These are phyloP conservation scores for Amazona vittata DNA, from an alignment of 2,113 vertebrate species.

Conservation along the genomic window DNA sequence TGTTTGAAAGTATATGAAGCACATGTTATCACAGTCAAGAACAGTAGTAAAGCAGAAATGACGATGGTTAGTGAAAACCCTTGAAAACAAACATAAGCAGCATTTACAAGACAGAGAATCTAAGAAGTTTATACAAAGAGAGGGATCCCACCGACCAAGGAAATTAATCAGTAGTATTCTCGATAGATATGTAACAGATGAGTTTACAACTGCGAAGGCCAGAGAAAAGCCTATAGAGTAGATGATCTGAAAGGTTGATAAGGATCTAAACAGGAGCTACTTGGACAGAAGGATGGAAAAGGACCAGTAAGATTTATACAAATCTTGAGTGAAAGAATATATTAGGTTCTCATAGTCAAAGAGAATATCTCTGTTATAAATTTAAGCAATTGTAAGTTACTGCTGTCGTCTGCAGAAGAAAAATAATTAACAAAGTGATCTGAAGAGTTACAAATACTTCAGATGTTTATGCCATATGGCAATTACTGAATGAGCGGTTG, in stretches of 20 bases:
- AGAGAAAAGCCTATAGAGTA: background rate
- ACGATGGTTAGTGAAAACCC: background rate
- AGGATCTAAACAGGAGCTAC: background rate
- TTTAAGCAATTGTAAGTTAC: background rate
- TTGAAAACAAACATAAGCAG: background rate
- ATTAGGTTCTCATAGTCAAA: background rate
- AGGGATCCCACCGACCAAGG: background rate
- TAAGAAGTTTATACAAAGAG: background rate
- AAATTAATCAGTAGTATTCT: accelerated
- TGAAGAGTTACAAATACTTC: background rate
- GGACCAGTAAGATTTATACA: background rate
- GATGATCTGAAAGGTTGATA: background rate
- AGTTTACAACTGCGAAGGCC: background rate
- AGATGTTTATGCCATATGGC: background rate
- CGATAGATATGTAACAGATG: background rate
- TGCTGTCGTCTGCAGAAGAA: background rate
- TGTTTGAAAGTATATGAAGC: background rate
- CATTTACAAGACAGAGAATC: background rate
- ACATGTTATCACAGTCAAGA: background rate
- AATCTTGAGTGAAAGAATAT: background rate
- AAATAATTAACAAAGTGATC: background rate
- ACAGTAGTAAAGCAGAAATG: background rate
- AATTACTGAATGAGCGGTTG: background rate
- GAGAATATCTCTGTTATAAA: background rate
- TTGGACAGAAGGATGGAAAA: background rate